These are phyloP conservation scores for Hypotaenidia philippensis DNA, from an alignment of 2,797 vertebrate genomes.

Conservation along the genomic window DNA sequence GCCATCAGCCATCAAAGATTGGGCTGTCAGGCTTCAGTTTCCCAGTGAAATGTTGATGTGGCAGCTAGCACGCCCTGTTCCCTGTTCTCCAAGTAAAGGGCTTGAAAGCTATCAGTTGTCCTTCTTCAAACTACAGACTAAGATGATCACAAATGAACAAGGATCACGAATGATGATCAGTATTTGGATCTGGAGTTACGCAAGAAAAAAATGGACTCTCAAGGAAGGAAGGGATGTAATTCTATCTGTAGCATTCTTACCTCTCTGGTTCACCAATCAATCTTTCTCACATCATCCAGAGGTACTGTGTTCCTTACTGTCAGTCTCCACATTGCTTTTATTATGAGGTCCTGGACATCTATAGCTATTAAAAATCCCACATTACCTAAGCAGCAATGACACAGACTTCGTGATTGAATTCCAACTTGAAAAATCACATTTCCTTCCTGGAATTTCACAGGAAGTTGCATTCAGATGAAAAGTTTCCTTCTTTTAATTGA, in stretches of 20 bases:
- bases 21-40: background rate
- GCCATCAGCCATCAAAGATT: background rate
- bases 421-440: slow-evolving; percentile 19
- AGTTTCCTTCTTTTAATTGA: background rate
- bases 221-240: background rate
- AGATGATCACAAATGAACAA: background rate
- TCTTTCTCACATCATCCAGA: background rate
- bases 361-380: background rate
- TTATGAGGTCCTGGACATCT: background rate
- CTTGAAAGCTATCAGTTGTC: background rate
- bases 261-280: background rate
- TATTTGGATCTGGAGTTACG: background rate
- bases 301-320: background rate
- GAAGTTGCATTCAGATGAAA: background rate
- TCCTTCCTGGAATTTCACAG: slow-evolving; percentile 38
- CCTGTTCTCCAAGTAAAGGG: background rate
- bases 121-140: background rate
- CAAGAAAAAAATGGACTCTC: background rate
- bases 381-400: background rate
- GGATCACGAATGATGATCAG: background rate
- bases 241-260: background rate
- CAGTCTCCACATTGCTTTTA: background rate
- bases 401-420: background rate
- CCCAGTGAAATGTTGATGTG: background rate
- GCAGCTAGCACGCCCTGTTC: background rate